Percentiles rank a stretch among this genome's conserved stretches.
phyloP scores from a whole-genome alignment of 2,888 invertebrate genomes.

The Biston betularia region DNA sequence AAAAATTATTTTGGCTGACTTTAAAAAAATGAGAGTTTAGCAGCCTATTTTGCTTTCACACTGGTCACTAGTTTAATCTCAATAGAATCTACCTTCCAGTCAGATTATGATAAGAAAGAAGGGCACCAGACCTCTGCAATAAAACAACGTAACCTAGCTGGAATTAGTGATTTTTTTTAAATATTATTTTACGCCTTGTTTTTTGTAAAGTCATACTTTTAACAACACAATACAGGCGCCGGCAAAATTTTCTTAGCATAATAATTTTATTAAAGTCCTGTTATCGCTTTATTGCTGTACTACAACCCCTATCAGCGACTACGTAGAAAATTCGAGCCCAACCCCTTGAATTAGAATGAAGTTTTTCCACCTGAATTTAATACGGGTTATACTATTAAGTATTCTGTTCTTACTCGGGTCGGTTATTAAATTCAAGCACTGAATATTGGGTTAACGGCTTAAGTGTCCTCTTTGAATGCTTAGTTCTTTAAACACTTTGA shows the following conservation, averaged over 20 bases:
- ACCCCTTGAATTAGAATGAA: conserved; percentile 71
- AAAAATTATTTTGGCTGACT: background rate
- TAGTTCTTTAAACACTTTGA: conserved; percentile 46
- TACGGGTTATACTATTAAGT: conserved; percentile 47
- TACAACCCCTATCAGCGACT: conserved; percentile 15
- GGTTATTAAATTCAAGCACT: conserved; percentile 35
- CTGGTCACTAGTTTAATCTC: no score
- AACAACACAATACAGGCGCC: no score
- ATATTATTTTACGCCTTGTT: no score
- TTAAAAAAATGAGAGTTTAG: no score
- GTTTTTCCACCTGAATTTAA: conserved; percentile 64
- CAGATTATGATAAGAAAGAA: no score
- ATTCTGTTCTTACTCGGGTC: conserved; percentile 52
- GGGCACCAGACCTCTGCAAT: no score
- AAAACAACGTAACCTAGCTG: no score
- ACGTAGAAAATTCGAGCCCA: conserved; percentile 60
- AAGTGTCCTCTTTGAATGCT: conserved; percentile 44
- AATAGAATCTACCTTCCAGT: no score
- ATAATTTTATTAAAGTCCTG: background rate
- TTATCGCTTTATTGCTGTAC: conserved; percentile 11
- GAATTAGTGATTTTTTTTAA: no score
- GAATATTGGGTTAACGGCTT: conserved; percentile 28
- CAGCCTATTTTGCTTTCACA: no score
- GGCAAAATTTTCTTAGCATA: no score
- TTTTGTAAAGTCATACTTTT: no score